Conservation (phyloP, 2,113 vertebrate genomes). For the Bolborhynchus lineola region DNA sequence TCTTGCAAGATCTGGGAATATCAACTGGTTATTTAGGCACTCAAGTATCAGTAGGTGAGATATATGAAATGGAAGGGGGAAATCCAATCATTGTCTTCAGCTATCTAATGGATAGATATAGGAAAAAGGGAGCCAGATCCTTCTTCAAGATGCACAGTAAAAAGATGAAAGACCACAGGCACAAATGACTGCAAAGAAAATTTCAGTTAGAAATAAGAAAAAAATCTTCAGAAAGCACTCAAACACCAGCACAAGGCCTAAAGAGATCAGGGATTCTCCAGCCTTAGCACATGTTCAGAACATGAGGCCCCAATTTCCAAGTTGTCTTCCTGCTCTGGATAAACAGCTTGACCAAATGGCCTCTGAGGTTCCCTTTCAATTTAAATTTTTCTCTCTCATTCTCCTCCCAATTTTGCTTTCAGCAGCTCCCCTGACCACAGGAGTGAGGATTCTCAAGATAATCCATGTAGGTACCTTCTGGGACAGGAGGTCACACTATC, state of each 20-base stretch:
- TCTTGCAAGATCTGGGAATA: not conserved
- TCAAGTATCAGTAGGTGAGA: not conserved
- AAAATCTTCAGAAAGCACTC: not conserved
- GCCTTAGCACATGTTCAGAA: not conserved
- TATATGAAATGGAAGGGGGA: not conserved
- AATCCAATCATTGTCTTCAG: not conserved
- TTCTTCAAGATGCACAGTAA: not conserved
- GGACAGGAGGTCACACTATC: not conserved
- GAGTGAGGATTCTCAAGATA: not conserved
- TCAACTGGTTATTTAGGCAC: not conserved
- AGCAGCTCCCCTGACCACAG: not conserved
- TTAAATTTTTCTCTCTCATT: not conserved
- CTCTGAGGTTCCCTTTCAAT: not conserved
- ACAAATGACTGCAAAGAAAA: conserved; percentile 4
- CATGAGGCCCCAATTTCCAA: not conserved
- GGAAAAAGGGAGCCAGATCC: not conserved
- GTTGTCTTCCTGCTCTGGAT: not conserved
- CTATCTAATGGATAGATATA: not conserved
- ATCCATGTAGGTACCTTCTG: not conserved
- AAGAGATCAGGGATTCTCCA: not conserved
- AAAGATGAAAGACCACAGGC: not conserved
- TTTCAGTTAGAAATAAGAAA: not conserved
- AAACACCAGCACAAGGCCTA: not conserved
- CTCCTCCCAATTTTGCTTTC: not conserved
- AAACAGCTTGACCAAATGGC: not conserved